Evolutionary conservation across 2,797 vertebrate species (phyloP).

Genomic region (Spondyliosoma cantharus): DNA sequence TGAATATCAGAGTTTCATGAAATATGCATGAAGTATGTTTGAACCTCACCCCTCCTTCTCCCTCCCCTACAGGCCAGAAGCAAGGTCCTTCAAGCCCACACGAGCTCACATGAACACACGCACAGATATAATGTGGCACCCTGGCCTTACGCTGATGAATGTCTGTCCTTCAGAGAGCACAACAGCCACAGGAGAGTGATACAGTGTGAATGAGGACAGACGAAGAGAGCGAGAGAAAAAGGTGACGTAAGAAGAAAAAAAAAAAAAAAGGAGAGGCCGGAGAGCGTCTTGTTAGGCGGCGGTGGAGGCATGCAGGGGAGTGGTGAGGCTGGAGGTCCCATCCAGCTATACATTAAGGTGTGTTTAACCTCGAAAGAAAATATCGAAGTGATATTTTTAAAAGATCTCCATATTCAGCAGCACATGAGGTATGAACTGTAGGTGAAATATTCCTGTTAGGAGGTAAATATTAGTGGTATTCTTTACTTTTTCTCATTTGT

Average conservation of each 20-base stretch:
- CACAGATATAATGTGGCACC: conserved; percentile 49
- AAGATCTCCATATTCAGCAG: not conserved
- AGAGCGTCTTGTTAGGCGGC: conserved; percentile 16
- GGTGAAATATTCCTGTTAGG: not conserved
- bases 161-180: conserved; percentile 68
- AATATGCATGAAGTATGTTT: conserved; percentile 80
- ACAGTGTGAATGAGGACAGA: conserved; percentile 54
- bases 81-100: conserved; percentile 68
- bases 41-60: conserved; percentile 41
- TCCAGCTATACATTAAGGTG: not conserved
- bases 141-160: conserved; percentile 68
- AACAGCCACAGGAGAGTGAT: conserved; percentile 56
- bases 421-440: not conserved
- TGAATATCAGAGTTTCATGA: conserved; percentile 71
- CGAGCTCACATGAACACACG: conserved; percentile 40
- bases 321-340: not conserved
- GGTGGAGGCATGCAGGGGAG: conserved; percentile 26
- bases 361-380: not conserved
- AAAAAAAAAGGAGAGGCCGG: conserved; percentile 12
- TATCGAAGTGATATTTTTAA: too few species aligned
- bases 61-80: conserved; percentile 50
- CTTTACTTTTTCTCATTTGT: too few species aligned
- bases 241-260: conserved; percentile 1
- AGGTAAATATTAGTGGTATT: not conserved
- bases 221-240: conserved; percentile 17